phyloP scores from a whole-genome alignment of 1,140 invertebrate species.

The Papilio aristodemus region DNA sequence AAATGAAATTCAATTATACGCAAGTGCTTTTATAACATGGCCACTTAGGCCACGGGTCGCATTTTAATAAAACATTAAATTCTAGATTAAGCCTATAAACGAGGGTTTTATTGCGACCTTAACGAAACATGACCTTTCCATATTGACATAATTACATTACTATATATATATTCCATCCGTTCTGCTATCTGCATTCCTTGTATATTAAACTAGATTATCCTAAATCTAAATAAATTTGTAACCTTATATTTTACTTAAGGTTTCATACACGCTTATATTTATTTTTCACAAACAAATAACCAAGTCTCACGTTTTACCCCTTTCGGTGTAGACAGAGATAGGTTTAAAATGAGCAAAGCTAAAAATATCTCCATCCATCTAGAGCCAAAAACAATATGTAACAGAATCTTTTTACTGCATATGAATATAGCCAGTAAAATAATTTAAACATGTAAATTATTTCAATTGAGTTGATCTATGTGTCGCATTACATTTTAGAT shows the following conservation, averaged over 20 bases:
- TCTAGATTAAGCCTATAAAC: constrained; percentile 21
- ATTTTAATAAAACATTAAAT: constrained; percentile 28
- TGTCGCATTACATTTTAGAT: background rate
- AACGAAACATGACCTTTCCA: constrained; percentile 28
- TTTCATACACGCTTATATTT: too few relatives aligned
- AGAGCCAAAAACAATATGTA: too few relatives aligned
- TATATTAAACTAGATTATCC: background rate
- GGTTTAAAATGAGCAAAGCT: too few relatives aligned
- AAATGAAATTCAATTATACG: constrained; percentile 18
- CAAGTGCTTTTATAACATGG: constrained; percentile 20
- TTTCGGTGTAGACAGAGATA: too few relatives aligned
- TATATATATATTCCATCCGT: background rate
- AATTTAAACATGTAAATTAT: background rate
- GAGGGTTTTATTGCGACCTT: constrained; percentile 19
- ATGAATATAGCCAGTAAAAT: background rate
- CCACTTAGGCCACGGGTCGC: constrained; percentile 1
- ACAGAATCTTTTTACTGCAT: too few relatives aligned
- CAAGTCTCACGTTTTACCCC: too few relatives aligned
- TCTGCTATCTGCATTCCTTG: background rate
- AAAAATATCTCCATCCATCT: too few relatives aligned
- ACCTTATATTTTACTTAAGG: too few relatives aligned
- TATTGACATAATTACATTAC: constrained; percentile 9
- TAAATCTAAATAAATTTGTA: background rate
- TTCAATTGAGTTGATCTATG: background rate
- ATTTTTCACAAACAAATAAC: too few relatives aligned